Percentiles rank a stretch among this genome's conserved stretches.
These are phyloP conservation scores for Perognathus longimembris DNA, from an alignment of 2,113 vertebrate genomes.

Conservation along the genomic window DNA sequence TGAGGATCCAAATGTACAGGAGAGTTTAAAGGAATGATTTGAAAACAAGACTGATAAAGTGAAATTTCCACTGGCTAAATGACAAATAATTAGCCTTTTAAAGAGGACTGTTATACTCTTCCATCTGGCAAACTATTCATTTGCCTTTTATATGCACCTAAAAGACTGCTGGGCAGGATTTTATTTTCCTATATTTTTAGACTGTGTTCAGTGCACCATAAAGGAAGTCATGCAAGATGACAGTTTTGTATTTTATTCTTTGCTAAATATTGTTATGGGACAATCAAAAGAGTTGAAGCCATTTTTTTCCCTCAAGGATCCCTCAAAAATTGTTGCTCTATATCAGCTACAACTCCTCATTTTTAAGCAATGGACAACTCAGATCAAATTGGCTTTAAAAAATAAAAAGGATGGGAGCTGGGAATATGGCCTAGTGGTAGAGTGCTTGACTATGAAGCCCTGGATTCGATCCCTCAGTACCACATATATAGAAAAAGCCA, in stretches of 20 bases:
- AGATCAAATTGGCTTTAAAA: conserved; percentile 25
- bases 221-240: conserved; percentile 28
- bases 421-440: too few relatives aligned
- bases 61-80: conserved; percentile 50
- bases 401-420: too few relatives aligned
- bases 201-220: conserved; percentile 41
- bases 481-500: too few relatives aligned
- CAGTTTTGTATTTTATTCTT: conserved; percentile 36
- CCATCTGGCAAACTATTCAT: conserved; percentile 53
- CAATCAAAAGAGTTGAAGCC: conserved; percentile 37
- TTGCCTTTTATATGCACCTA: conserved; percentile 58
- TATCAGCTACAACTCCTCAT: background rate
- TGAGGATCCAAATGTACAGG: background rate
- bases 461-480: too few relatives aligned
- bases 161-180: conserved; percentile 38
- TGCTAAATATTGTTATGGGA: conserved; percentile 55
- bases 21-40: conserved; percentile 49
- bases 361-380: conserved; percentile 26
- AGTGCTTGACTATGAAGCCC: too few relatives aligned
- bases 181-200: conserved; percentile 30
- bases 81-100: conserved; percentile 62
- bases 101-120: conserved; percentile 34
- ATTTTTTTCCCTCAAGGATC: conserved; percentile 13
- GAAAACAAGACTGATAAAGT: conserved; percentile 54
- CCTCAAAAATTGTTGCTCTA: conserved; percentile 19